phyloP scores from a whole-genome alignment of 2,797 vertebrate genomes.

The Ptychadena robeensis region DNA sequence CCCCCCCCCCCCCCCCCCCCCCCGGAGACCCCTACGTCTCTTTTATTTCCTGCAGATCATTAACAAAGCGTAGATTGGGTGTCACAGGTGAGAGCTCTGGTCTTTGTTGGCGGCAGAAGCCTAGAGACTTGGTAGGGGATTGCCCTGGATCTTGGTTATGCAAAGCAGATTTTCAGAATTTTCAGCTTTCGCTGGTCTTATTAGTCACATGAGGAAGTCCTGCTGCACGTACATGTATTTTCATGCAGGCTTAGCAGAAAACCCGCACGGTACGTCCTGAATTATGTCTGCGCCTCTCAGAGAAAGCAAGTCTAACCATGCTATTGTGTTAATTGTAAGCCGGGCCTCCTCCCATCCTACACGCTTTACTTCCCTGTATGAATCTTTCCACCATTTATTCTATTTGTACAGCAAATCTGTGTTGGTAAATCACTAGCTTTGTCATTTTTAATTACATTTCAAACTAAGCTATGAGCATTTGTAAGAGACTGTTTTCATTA shows the following conservation, averaged over 20 bases:
- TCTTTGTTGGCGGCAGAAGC: background rate
- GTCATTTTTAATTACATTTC: too few species aligned
- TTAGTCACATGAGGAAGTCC: constrained; percentile 45
- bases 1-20: constrained; percentile 61
- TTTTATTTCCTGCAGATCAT: constrained; percentile 63
- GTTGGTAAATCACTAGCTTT: background rate
- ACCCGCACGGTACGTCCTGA: constrained; percentile 30
- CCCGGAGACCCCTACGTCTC: constrained; percentile 62
- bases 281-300: constrained; percentile 7
- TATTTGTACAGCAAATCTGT: background rate
- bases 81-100: constrained; percentile 31
- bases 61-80: constrained; percentile 55
- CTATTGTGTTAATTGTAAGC: constrained; percentile 27
- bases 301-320: constrained; percentile 12
- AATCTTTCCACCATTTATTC: background rate
- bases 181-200: constrained; percentile 4
- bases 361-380: background rate
- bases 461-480: too few species aligned
- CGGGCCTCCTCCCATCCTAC: constrained; percentile 23
- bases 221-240: constrained; percentile 48
- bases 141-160: constrained; percentile 20
- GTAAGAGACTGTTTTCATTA: too few species aligned
- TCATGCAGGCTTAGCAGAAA: constrained; percentile 16
- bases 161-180: constrained; percentile 40
- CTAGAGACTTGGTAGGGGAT: background rate